Conservation (phyloP, 1,140 invertebrate genomes). For the Wiebesia pumilae region DNA sequence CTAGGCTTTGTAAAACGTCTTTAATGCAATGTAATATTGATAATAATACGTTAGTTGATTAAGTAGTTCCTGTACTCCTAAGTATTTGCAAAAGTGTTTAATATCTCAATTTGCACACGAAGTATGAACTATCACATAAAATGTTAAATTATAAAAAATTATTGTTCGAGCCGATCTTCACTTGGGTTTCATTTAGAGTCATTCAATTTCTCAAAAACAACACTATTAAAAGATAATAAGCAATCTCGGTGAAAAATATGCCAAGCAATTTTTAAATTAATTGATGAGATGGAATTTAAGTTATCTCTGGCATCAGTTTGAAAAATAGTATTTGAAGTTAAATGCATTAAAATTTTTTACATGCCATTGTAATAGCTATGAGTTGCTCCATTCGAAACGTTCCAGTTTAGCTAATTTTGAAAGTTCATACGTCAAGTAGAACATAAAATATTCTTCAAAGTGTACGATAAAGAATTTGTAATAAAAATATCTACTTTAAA, state of each 20-base stretch:
- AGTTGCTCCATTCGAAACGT: conserved; percentile 11
- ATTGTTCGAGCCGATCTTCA: too few relatives aligned
- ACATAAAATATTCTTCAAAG: conserved; percentile 22
- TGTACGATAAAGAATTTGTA: background rate
- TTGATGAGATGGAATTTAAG: background rate
- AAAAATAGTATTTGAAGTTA: conserved; percentile 9
- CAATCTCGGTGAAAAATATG: background rate
- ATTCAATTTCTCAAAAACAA: too few relatives aligned
- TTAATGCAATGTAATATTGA: too few relatives aligned
- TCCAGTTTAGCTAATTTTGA: conserved; percentile 13
- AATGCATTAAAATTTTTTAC: conserved; percentile 1
- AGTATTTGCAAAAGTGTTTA: too few relatives aligned
- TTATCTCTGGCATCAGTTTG: conserved; percentile 7
- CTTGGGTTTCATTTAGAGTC: too few relatives aligned
- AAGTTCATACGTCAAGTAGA: conserved; percentile 14
- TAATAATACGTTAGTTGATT: too few relatives aligned
- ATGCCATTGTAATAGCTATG: conserved; percentile 8
- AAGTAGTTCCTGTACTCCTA: too few relatives aligned
- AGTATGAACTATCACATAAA: too few relatives aligned
- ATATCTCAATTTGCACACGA: too few relatives aligned
- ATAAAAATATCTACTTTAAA: background rate
- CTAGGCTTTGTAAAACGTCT: too few relatives aligned
- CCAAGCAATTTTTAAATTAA: background rate
- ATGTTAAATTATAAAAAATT: too few relatives aligned
- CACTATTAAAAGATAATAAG: background rate